These are phyloP conservation scores for Drosophila hamatofila DNA, from an alignment of 2,888 invertebrate genomes.

Conservation along the genomic window DNA sequence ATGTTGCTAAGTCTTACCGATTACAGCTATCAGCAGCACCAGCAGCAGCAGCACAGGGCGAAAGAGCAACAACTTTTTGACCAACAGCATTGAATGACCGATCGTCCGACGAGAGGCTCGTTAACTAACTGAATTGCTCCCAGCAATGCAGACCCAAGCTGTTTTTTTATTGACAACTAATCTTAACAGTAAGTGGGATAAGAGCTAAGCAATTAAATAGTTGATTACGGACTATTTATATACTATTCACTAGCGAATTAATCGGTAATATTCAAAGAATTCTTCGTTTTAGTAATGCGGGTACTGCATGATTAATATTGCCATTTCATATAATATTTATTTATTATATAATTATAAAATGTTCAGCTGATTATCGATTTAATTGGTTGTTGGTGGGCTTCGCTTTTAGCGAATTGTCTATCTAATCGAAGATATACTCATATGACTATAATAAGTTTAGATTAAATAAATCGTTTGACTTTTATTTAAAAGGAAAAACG, in stretches of 20 bases:
- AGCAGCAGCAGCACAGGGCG: conserved; percentile 21
- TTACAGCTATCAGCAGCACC: conserved; percentile 49
- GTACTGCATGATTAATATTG: neutral
- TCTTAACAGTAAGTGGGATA: conserved; percentile 38
- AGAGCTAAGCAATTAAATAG: conserved; percentile 5
- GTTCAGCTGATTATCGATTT: neutral
- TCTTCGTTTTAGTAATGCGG: neutral
- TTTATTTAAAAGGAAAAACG: neutral
- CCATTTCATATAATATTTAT: neutral
- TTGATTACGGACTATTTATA: conserved; percentile 30
- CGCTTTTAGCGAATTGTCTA: conserved; percentile 13
- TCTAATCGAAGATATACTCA: conserved; percentile 32
- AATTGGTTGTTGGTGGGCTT: neutral
- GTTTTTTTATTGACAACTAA: conserved; percentile 21
- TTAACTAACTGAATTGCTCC: conserved; percentile 41
- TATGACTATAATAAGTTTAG: neutral
- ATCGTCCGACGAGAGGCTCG: conserved; percentile 7
- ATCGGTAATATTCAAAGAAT: neutral
- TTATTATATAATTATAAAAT: neutral
- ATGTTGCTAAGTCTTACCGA: conserved; percentile 52
- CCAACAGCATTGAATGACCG: conserved; percentile 51
- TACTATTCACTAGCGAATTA: neutral
- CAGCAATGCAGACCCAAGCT: neutral
- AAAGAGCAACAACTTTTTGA: conserved; percentile 30
- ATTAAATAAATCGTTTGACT: conserved; percentile 4